These are phyloP conservation scores for Volucella bombylans DNA, from an alignment of 2,888 invertebrate genomes.

Conservation along the genomic window DNA sequence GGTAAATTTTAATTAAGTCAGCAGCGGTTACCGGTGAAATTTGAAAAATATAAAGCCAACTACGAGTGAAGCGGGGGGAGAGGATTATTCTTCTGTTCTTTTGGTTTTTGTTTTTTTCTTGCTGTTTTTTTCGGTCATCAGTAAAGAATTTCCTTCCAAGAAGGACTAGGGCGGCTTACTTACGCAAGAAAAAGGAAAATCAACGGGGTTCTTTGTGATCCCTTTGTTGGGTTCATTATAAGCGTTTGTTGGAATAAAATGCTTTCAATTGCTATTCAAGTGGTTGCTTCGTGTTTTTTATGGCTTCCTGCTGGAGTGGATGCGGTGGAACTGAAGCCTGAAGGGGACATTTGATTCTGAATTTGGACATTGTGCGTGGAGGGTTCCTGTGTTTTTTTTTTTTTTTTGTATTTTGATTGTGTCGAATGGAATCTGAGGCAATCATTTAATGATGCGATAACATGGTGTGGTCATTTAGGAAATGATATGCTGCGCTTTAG, in stretches of 20 bases:
- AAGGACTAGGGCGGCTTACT: background rate
- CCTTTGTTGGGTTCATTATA: constrained; percentile 48
- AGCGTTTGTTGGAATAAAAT: constrained; percentile 51
- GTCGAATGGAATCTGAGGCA: constrained; percentile 2
- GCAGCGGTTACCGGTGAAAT: constrained; percentile 61
- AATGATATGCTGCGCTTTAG: too few relatives aligned
- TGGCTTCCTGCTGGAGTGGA: background rate
- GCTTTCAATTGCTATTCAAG: constrained; percentile 59
- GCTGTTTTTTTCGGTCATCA: constrained; percentile 30
- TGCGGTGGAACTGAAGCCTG: background rate
- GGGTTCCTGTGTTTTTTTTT: constrained; percentile 1
- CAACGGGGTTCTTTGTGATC: constrained; percentile 39
- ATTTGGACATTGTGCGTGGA: constrained; percentile 38
- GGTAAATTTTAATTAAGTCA: constrained; percentile 69
- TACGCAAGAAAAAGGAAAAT: constrained; percentile 24
- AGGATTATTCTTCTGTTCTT: constrained; percentile 3
- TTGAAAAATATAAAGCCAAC: constrained; percentile 40
- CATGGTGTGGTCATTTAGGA: constrained; percentile 3
- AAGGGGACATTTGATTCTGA: background rate
- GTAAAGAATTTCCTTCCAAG: constrained; percentile 30
- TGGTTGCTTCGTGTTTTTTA: constrained; percentile 42
- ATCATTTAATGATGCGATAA: constrained; percentile 28
- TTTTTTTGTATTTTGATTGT: background rate
- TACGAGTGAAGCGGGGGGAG: background rate
- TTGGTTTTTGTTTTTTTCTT: background rate